Base-by-base conservation (phyloP, 2,888 invertebrate genomes). In the Anaspis maculata region DNA sequence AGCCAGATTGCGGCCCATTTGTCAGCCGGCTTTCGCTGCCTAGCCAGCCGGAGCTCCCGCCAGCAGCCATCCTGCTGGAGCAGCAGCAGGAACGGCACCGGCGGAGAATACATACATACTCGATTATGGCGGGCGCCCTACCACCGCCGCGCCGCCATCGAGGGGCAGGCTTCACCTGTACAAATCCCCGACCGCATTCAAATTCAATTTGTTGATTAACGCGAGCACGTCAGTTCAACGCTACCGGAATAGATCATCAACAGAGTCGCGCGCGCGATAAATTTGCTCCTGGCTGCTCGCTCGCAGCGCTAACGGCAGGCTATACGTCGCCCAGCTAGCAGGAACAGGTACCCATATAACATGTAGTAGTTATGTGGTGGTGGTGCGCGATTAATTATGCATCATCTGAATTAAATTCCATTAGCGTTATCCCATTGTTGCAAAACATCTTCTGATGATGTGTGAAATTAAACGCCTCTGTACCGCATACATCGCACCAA, bases 131-230 rank as follows among this genome's bases (percentile, higher is more conserved):
- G 32, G 37, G 30, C 30, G 37, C 32, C 38, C 34, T n/a, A n/a
- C n/a, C n/a, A n/a, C n/a, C n/a, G n/a, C n/a, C n/a, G n/a, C n/a
- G n/a, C n/a, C n/a, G n/a, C n/a, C n/a, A n/a, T n/a, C n/a, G n/a
- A n/a, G n/a, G n/a, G n/a, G n/a, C n/a, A n/a, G 32, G 42, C 36
- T 45, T 45, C 39, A 51, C 51, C 51, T 51, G 48, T 42, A 45
- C 44, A 45, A 46, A 48, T 45, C 44, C 41, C 28, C 37, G 25
- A 30, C 42, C 48, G 39, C 43, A 51, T 51, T 52, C 51, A 50
- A 51, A 53, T 52, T 51, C 51, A 51, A 56, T 56, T 53, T 48
- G 49, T 51, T 56, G 54, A 56, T 54, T 56, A 54, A 52, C 52
- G 46, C 45, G 37, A 41, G 45, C 51, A 54, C 48, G 52, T 51